Percentiles rank a stretch among this genome's conserved stretches.
phyloP scores from a whole-genome alignment of 2,113 vertebrate genomes.

The Sphaerodactylus townsendi region DNA sequence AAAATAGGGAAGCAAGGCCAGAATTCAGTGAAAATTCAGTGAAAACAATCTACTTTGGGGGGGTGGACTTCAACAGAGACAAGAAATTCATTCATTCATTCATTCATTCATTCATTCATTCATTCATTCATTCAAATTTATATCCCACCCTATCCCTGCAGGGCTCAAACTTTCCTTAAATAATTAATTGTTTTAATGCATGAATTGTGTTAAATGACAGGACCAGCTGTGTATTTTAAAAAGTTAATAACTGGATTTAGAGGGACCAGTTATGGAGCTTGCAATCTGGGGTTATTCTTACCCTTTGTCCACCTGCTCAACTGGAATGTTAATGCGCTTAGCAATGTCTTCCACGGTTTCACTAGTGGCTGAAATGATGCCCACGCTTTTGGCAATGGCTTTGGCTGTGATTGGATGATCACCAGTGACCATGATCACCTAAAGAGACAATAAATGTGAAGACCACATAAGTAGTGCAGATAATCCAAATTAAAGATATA shows the following conservation, averaged over 20 bases:
- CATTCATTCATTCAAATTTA: too few relatives aligned
- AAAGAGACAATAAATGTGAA: slow-evolving; percentile 8
- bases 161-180: too few relatives aligned
- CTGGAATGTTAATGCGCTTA: slow-evolving; percentile 74
- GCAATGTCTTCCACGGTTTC: slow-evolving; percentile 83
- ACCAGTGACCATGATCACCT: slow-evolving; percentile 85
- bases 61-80: not conserved
- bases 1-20: not conserved
- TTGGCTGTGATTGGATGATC: slow-evolving; percentile 84
- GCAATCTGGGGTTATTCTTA: slow-evolving; percentile 41
- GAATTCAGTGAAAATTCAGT: not conserved
- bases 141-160: too few relatives aligned
- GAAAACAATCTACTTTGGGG: not conserved
- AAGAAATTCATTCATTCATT: too few relatives aligned
- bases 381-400: slow-evolving; percentile 81
- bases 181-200: not conserved
- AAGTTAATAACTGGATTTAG: not conserved
- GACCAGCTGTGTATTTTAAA: not conserved
- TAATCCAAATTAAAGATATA: not conserved
- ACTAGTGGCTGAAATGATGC: slow-evolving; percentile 81
- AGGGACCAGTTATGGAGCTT: not conserved
- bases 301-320: slow-evolving; percentile 76
- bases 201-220: not conserved
- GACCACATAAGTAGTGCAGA: not conserved
- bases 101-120: too few relatives aligned